Evolutionary conservation across 2,888 invertebrate species (phyloP), one percentile per base, ranked within the genome.

Genomic region (Anthrax anthrax): DNA sequence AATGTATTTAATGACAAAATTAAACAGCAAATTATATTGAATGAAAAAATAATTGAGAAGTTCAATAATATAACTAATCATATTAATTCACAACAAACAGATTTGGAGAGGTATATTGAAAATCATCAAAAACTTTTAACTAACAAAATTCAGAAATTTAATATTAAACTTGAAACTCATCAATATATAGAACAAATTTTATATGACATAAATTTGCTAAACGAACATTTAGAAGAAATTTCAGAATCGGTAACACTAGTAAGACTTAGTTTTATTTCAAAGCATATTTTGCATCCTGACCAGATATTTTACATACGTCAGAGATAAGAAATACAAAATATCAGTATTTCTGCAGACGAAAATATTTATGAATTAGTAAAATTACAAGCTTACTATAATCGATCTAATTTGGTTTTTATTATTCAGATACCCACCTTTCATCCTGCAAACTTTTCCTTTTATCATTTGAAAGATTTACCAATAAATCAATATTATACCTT

Each of bases 181-280:
- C 23, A 23, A 23, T 23, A 8, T 23, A 4, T 23, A 6, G 23
- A 23, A 8, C 37, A 42, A 41, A 13, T 47, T 18, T 17, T 19
- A 14, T 48, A 32, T 27, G 16, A 48, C 32, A 45, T 48, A 13
- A 42, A 48, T 37, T 37, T 45, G 18, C 17, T 48, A 10, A 44
- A 45, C 17, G 29, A 48, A 23, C 48, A 48, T 34, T 27, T 48
- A 19, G 37, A 29, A 13, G 37, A 48, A 17, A 48, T 45, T 16
- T 40, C 44, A 17, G 44, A 48, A 48, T 44, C 45, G 19, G 42
- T 45, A 41, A 41, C 34, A 18, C 37, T 48, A 17, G 45, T 45
- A 8, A 45, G 45, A 45, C 27, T 48, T n/a, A 42, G 36, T 14
- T 37, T 47, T 37, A 44, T 44, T 29, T 44, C 44, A 16, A 47